Base-by-base conservation (phyloP, 2,888 invertebrate genomes). In the Parascotia fuliginaria region DNA sequence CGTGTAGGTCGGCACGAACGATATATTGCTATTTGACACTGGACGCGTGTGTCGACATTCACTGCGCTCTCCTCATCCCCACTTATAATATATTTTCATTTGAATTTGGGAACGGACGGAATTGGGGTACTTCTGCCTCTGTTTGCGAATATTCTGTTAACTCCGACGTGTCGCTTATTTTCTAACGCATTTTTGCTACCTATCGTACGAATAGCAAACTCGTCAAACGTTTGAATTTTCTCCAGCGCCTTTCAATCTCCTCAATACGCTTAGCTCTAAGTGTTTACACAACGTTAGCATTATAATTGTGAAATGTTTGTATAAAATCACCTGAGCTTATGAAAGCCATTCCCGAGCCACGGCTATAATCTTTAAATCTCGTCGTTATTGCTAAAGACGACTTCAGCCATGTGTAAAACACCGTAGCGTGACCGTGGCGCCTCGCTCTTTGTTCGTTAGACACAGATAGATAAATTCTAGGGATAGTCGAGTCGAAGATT, bases 1-100 rank as follows among this genome's bases (percentile, higher is more conserved):
- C 54, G 42, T 56, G 66, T 50, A 56, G 54, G 57, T 57, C 54
- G 40, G 41, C n/a, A 7, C 41, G 36, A 59, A 61, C 62, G 59
- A 73, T 67, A 70, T 73, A 73, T 75, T 60, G 62, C 53, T 59
- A 56, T 70, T 74, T 73, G 62, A 70, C 74, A 69, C 55, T 65
- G 61, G 68, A 70, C 65, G 64, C 66, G 61, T 67, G 70, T 62
- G 55, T 55, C 60, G 48, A 60, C 55, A 64, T 48, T 53, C 55
- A 55, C 50, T 62, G 46, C 61, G 59, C 53, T 60, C 61, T 61
- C 60, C 42, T 58, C 52, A 55, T 61, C 40, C 59, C 54, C 56
- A 57, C 57, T 60, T 60, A 58, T 61, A 70, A 68, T 75, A 57
- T 61, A 60, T 66, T 68, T 60, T 67, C 53, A 55, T 60, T 60